Evolutionary conservation across 2,797 vertebrate species (phyloP), one percentile per base, ranked within the genome.

Genomic region (Megalops cyprinoides): DNA sequence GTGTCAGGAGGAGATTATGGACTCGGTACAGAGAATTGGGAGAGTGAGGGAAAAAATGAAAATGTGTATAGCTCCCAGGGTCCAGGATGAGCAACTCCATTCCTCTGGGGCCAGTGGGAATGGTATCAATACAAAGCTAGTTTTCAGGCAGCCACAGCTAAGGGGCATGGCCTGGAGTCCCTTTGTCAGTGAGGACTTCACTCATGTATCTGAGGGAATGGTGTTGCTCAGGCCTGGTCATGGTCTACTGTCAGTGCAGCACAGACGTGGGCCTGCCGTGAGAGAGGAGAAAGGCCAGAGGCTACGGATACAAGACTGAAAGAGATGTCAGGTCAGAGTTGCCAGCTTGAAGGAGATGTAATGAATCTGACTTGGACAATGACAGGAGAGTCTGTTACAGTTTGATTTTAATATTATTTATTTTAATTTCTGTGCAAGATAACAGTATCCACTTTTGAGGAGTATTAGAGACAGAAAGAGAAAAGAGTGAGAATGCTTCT

Each of bases 321-420:
- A 15, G 51, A 80, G 18, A 77, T 39, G 15, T 42, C 37, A 7
- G 65, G 31, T 69, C 65, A 69, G 37, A 39, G 34, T 42, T 7
- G 34, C 4, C 7, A 15, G 65, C 42, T 23, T 1, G 60, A 78
- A 75, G 44, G 65, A 37, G 46, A 77, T 89, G 88, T 90, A 90
- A 91, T 89, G 87, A 90, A 90, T 90, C 90, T 86, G 86, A 90
- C 92, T 91, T 87, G 87, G 90, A 93, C 91, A 82, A 88, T 89
- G 89, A 91, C 90, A 87, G 91, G 91, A 93, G 91, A 92, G 91
- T 91, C 92, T 92, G 91, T 92, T 93, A 94, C 53, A 90, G 92
- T 94, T 93, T 91, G 92, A 94, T 95, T 95, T n/a, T 94, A 95
- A 94, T 93, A 94, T 93, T 91, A 93, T 94, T 94, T 93, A 94